Evolutionary conservation across 2,888 invertebrate genomes (phyloP).

Genomic region (Stenodema calcarata): DNA sequence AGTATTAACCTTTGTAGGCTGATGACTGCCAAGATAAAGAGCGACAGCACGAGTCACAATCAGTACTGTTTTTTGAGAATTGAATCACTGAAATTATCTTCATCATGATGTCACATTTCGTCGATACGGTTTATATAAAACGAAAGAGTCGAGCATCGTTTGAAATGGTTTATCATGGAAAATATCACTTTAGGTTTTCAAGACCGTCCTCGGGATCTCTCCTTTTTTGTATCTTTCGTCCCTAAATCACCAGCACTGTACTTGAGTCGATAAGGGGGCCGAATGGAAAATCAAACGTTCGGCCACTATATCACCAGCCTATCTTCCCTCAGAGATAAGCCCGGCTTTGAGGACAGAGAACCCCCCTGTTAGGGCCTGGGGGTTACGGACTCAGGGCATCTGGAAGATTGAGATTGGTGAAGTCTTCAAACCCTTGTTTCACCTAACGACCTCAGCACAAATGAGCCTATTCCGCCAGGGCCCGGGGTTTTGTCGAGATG

Average conservation of each 20-base stretch:
- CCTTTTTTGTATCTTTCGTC: no score
- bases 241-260: neutral
- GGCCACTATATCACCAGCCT: neutral
- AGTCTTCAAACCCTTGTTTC: neutral
- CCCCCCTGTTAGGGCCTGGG: neutral
- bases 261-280: neutral
- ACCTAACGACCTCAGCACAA: conserved; percentile 7
- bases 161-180: no score
- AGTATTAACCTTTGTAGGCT: no score
- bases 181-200: no score
- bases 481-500: neutral
- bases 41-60: no score
- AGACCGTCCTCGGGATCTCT: no score
- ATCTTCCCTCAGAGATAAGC: neutral
- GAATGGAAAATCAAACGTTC: neutral
- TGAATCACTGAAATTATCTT: no score
- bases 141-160: no score
- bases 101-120: no score
- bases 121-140: no score
- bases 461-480: neutral
- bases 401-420: conserved; percentile 10
- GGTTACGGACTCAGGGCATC: neutral
- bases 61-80: no score
- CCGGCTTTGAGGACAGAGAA: neutral
- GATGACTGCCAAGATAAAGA: no score